Evolutionary conservation across 2,888 invertebrate genomes (phyloP), one percentile per base, ranked within the genome.

Genomic region (Gandaritis pyraliata): DNA sequence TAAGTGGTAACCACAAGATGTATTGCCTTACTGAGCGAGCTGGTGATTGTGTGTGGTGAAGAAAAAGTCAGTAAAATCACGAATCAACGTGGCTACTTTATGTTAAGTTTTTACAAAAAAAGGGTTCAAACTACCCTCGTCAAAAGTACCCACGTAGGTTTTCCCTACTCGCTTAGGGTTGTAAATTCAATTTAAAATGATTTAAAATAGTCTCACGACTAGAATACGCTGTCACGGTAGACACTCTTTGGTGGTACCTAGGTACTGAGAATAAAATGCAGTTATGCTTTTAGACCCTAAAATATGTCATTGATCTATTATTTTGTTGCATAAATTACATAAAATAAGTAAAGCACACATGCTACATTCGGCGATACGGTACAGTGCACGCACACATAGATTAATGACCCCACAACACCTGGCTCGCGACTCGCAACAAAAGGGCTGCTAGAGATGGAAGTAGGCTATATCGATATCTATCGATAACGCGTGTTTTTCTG

Each of bases 381-480:
- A 59, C 39, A 57, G 49, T 8, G 49, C 56, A 51, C 54, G 15
- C 66, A 68, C 66, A 66, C 61, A 64, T 56, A 68, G 69, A 60
- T 64, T 69, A 69, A 53, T 66, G 56, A 61, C 69, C 66, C 69
- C 74, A 72, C 78, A 81, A 81, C 86, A 87, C 86, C 87, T 88
- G 88, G 88, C n/a, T n/a, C n/a, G n/a, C 81, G 88, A 87, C 81
- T 74, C 70, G 75, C 71, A 75, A 83, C 83, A 83, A 86, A 83
- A 58, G 78, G 76, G 76, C 68, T 66, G 54, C 45, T 78, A 82
- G 83, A 62, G 82, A 71, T 69, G 83, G 46, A 10, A 36, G 10
- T 33, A 33, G 11, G 12, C 16, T 29, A 38, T 58, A 58, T 57
- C 57, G 58, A 58, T 39, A 49, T 16, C 1, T 45, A 15, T 43